Base-by-base conservation (phyloP, 1,140 invertebrate genomes). In the Cydia fagiglandana region DNA sequence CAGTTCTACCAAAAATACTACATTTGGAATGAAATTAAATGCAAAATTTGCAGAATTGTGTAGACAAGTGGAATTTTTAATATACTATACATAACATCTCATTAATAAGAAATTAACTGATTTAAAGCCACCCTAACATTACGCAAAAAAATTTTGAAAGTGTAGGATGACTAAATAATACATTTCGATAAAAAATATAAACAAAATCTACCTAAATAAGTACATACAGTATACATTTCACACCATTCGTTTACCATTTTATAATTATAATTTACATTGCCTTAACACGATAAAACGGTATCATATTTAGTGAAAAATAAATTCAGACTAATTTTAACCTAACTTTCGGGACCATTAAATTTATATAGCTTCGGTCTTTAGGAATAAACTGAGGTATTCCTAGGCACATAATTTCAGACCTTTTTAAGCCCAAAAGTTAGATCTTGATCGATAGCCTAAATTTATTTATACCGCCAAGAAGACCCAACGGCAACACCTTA, bases 181-280 rank as follows among this genome's bases (percentile, higher is more conserved):
- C 56, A 61, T 61, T 61, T 61, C n/a, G 56, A 61, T 61, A 24
- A 61, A 50, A 24, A 61, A 2, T 61, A 24, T 12, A 61, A 61
- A 24, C 56, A 61, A 10, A 70, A 6, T 70, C n/a, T 70, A 70
- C n/a, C 66, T 70, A 70, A 66, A 66, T 66, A 66, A 70, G 66
- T 70, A 70, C 66, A 70, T 38, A 12, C 38, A 70, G 30, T 70
- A 38, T 70, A 70, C 66, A 38, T 38, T n/a, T 70, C 66, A 70
- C 34, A 70, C 34, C 66, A 38, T 70, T 17, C 30, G 4, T 38
- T 68, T 70, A 70, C 66, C 38, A 45, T 70, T 70, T 28, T 17
- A 70, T 70, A 70, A 70, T 70, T 45, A 45, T 70, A 70, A 70
- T 70, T 45, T 70, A 70, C 38, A 70, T 17, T 38, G 7, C 66